A percentile compares a stretch with the other conserved stretches of the same genome.
These are phyloP conservation scores for Brachionus asplanchnoidis DNA, from an alignment of 1,140 invertebrate genomes.

Conservation along the genomic window DNA sequence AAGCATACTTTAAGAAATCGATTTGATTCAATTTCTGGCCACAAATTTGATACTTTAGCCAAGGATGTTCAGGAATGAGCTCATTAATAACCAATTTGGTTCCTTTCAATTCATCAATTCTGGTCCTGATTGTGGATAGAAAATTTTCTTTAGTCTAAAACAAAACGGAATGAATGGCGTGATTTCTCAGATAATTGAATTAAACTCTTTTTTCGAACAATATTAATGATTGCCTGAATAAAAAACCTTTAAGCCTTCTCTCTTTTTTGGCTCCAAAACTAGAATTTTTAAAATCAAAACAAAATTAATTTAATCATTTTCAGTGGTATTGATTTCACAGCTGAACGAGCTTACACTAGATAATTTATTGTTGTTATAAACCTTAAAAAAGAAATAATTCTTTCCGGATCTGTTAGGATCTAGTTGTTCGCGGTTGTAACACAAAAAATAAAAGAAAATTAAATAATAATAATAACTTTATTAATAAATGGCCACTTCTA, in stretches of 20 bases:
- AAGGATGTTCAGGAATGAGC: background rate
- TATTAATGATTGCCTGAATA: background rate
- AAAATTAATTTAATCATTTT: background rate
- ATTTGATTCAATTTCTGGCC: background rate
- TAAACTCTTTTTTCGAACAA: background rate
- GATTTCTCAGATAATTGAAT: slow-evolving; percentile 24
- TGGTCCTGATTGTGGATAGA: background rate
- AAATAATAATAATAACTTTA: too few species aligned
- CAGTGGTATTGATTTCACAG: background rate
- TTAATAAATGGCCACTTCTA: too few species aligned
- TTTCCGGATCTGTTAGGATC: too few species aligned
- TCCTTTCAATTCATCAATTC: background rate
- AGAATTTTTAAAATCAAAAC: background rate
- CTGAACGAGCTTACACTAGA: background rate
- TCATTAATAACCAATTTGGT: background rate
- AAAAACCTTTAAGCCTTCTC: background rate
- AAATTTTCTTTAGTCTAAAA: background rate
- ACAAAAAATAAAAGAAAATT: too few species aligned
- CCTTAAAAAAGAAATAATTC: too few species aligned
- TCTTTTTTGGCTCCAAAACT: background rate
- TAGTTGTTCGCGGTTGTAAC: too few species aligned
- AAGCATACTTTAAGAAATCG: background rate
- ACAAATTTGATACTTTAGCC: background rate
- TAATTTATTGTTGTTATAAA: too few species aligned
- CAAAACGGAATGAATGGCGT: background rate